Conservation (phyloP, 1,140 invertebrate genomes). For the Steinernema feltiae region DNA sequence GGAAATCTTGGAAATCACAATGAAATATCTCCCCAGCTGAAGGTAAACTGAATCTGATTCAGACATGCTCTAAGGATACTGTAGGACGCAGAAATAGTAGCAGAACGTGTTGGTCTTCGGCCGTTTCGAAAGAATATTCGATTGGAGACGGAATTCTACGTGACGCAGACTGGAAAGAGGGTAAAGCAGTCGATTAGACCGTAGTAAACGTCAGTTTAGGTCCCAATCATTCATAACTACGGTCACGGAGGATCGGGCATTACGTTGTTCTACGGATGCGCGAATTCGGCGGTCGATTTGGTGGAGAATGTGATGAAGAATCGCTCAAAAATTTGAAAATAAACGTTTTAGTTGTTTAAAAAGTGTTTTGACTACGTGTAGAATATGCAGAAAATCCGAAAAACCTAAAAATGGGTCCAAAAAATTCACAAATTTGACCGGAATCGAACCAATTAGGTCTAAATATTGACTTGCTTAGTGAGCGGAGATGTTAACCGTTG, state of each 20-base stretch:
- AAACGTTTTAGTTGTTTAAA: background rate
- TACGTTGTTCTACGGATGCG: slow-evolving; percentile 76
- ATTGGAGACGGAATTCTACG: slow-evolving; percentile 67
- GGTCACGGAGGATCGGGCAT: slow-evolving; percentile 86
- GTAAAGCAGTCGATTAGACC: slow-evolving; percentile 19
- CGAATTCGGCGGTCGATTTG: slow-evolving; percentile 68
- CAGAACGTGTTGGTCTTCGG: slow-evolving; percentile 70
- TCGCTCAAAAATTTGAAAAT: slow-evolving; percentile 11
- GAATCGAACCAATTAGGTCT: too few relatives aligned
- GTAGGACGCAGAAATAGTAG: slow-evolving; percentile 60
- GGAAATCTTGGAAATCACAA: slow-evolving; percentile 63
- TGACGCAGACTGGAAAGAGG: slow-evolving; percentile 41
- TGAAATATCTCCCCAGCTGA: slow-evolving; percentile 12
- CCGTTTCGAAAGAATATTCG: slow-evolving; percentile 72
- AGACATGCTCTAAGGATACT: slow-evolving; percentile 62
- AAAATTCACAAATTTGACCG: too few relatives aligned
- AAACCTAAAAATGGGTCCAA: too few relatives aligned
- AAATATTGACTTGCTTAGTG: too few relatives aligned
- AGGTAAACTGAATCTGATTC: slow-evolving; percentile 3
- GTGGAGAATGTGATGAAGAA: slow-evolving; percentile 62
- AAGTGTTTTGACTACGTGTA: too few relatives aligned
- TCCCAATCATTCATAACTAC: slow-evolving; percentile 77
- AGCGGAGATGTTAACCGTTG: too few relatives aligned
- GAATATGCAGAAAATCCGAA: too few relatives aligned
- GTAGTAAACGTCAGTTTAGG: slow-evolving; percentile 29